Evolutionary conservation across 2,797 vertebrate species (phyloP), one percentile per base, ranked within the genome.

Genomic region (Lates japonicus): DNA sequence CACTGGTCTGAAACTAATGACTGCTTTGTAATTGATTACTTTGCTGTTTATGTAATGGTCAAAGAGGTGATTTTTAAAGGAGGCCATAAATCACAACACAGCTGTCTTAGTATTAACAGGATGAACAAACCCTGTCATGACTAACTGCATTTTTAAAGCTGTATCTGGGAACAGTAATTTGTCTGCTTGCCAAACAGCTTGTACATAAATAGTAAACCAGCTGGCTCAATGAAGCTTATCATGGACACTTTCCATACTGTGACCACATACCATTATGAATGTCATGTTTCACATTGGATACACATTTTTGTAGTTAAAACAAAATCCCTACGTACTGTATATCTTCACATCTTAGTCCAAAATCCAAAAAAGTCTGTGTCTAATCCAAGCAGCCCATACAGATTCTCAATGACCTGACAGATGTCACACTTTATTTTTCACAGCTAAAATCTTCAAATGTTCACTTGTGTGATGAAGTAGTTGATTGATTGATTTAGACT

Each of bases 71-170:
- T 60, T 46, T 86, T 74, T 55, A 73, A 60, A 69, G 49, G 42
- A 78, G 54, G 69, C 69, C 46, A 82, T 91, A 49, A 87, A 87
- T 90, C 75, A 81, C 41, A 65, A 19, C 8, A 1, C 75, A 78
- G 79, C 86, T 87, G 83, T 81, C 74, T 67, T 11, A 46, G 35
- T 68, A 81, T 73, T 84, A 72, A 82, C 61, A 72, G 70, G 70
- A 83, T 76, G 70, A 83, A 74, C 70, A 81, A 80, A 90, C 85
- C 70, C 76, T 62, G 37, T 69, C 44, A 62, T 76, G 41, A 80
- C 37, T 84, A 71, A 62, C 19, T 65, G 68, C 58, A 20, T 70
- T 82, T 74, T 75, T 42, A 70, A 82, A 81, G 74, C 19, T 0
- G 12, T 39, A 19, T 62, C 61, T 48, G 17, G 78, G 48, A 65